phyloP scores from a whole-genome alignment of 2,113 vertebrate species.

The Orcinus orca region DNA sequence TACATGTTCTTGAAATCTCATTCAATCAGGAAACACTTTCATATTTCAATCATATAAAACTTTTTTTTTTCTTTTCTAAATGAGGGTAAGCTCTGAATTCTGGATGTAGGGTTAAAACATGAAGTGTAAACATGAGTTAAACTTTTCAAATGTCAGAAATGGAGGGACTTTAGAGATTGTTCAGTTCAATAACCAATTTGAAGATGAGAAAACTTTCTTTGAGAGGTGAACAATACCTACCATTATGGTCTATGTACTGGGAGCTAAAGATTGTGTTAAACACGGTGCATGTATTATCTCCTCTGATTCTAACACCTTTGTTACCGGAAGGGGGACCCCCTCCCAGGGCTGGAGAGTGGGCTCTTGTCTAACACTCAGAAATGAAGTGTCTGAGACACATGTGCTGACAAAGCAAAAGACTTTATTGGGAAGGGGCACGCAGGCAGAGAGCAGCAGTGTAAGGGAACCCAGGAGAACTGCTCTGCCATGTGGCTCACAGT shows the following conservation, averaged over 20 bases:
- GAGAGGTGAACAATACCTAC: background rate
- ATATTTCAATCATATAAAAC: background rate
- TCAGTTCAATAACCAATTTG: background rate
- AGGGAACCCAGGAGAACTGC: background rate
- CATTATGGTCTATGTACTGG: background rate
- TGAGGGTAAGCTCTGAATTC: background rate
- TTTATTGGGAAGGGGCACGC: background rate
- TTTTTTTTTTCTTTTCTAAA: background rate
- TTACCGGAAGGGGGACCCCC: too few species aligned
- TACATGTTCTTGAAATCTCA: conserved; percentile 11
- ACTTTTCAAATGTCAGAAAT: background rate
- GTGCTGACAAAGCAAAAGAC: background rate
- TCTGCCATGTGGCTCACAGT: background rate
- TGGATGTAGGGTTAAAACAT: background rate
- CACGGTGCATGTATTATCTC: background rate
- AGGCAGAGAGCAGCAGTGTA: background rate
- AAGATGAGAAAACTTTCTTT: background rate
- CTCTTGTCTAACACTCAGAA: background rate
- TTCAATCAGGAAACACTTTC: background rate
- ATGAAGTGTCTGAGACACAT: background rate
- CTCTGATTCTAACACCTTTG: background rate
- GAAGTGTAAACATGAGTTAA: background rate
- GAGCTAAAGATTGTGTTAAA: background rate
- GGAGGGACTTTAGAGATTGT: background rate
- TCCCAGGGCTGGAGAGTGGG: background rate